Evolutionary conservation across 2,888 invertebrate species (phyloP).

Genomic region (Platynereis dumerilii): DNA sequence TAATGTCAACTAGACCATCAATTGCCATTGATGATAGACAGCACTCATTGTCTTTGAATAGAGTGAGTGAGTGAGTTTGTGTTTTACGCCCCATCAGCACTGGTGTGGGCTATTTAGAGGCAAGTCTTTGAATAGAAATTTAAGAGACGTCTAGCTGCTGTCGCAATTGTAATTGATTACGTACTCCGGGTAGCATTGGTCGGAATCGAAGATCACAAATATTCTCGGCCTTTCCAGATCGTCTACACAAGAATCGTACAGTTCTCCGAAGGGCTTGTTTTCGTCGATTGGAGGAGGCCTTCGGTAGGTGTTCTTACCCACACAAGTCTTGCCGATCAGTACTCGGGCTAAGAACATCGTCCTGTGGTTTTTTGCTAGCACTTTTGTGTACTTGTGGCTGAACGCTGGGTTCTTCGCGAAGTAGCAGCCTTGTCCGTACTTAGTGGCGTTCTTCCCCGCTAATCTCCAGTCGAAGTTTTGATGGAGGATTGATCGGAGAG

Average conservation of each 20-base stretch:
- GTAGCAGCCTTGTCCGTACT: constrained; percentile 49
- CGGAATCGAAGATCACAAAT: constrained; percentile 45
- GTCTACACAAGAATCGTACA: constrained; percentile 51
- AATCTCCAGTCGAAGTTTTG: constrained; percentile 53
- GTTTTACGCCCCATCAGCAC: too few species aligned
- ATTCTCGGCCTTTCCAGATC: constrained; percentile 38
- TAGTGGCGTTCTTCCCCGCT: constrained; percentile 44
- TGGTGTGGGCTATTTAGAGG: too few species aligned
- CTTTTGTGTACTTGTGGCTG: constrained; percentile 27
- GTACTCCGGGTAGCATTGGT: constrained; percentile 49
- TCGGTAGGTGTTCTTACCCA: constrained; percentile 32
- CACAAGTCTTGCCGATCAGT: constrained; percentile 43
- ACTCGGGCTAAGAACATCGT: constrained; percentile 44
- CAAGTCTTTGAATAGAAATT: too few species aligned
- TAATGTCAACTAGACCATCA: too few species aligned
- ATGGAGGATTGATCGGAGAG: constrained; percentile 43
- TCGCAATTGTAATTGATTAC: constrained; percentile 35
- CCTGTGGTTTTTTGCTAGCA: background rate
- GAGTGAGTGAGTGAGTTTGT: too few species aligned
- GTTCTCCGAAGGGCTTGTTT: constrained; percentile 47
- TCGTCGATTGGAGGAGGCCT: constrained; percentile 44
- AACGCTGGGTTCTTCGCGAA: constrained; percentile 41
- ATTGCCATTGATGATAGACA: too few species aligned
- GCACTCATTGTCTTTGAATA: too few species aligned
- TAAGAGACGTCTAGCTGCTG: too few species aligned